Percentiles rank a stretch among this genome's conserved stretches.
Evolutionary conservation across 1,140 invertebrate genomes (phyloP).

Genomic region (Grapholita molesta): DNA sequence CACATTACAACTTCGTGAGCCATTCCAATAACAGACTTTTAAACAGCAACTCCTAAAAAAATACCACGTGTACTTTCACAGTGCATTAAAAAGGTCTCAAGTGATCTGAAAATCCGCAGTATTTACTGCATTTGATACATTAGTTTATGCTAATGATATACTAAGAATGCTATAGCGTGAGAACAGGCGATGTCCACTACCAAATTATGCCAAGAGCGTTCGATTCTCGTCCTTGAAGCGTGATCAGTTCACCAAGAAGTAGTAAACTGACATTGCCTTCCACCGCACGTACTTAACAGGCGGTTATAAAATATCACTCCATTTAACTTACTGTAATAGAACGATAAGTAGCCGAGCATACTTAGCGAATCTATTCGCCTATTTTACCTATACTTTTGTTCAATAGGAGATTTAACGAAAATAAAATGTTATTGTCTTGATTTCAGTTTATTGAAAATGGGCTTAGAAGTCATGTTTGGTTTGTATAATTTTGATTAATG

Average conservation of each 20-base stretch:
- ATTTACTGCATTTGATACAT: not conserved
- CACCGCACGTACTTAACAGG: not conserved
- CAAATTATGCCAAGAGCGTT: conserved; percentile 71
- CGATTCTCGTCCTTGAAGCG: conserved; percentile 69
- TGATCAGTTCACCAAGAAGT: conserved; percentile 57
- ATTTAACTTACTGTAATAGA: conserved; percentile 6
- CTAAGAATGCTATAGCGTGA: conserved; percentile 65
- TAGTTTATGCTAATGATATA: conserved; percentile 27
- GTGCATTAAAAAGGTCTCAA: not conserved
- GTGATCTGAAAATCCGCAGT: not conserved
- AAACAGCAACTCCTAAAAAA: not conserved
- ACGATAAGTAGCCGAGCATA: not conserved
- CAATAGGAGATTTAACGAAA: not conserved
- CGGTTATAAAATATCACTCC: not conserved
- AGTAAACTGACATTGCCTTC: not conserved
- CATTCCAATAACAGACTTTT: conserved; percentile 1
- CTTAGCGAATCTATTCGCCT: not conserved
- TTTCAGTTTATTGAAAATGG: too few relatives aligned
- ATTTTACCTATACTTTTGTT: not conserved
- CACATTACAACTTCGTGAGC: not conserved
- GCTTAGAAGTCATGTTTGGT: too few relatives aligned
- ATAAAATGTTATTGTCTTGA: too few relatives aligned
- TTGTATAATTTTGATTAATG: too few relatives aligned
- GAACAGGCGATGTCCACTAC: conserved; percentile 57
- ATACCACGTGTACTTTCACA: conserved; percentile 30